Base-by-base conservation (phyloP, 2,113 vertebrate genomes). In the Parotia lawesii region DNA sequence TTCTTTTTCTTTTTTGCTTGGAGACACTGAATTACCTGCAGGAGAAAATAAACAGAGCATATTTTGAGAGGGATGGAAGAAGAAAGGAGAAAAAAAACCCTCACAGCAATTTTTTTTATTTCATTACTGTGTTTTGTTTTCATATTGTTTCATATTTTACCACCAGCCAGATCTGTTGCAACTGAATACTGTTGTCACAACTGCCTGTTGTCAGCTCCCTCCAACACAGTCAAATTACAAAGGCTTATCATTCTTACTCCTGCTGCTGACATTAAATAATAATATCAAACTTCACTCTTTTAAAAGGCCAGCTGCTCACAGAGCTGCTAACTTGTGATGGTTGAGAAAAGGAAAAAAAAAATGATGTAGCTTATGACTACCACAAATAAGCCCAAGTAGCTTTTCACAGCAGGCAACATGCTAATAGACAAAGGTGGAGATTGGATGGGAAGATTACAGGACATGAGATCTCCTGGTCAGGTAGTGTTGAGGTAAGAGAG, bases 11-110 rank as follows among this genome's bases (percentile, higher is more conserved):
- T 98, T 94, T 98, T 97, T 8, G 93, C 79, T 69, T 96, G 94
- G 42, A 99, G 92, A 86, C 98, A 98, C 60, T 97, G 98, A 86
- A 98, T 54, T 33, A 99, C 97, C 99, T 99, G 72, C 17, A 84
- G 11, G 20, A 4, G 35, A 80, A 50, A 94, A 95, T 47, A 61
- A 89, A 91, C 18, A 78, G 33, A 62, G n/a, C 1, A 8, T 28
- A 69, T 45, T 66, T 60, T 90, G 23, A 80, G 57, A 71, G 5
- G 5, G 11, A 21, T 35, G 6, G 33, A 23, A 82, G 51, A 60
- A 76, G 15, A 77, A 81, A 76, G 11, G 4, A 12, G 25, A 44
- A 67, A 40, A 58, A 24, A 24, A 53, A 3, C 1, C 14, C 14
- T 62, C 33, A 61, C 9, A 44, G 33, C 5, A 28, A 19, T 29